phyloP scores from a whole-genome alignment of 1,140 invertebrate genomes.

The Pseudomyrmex flavicornis region DNA sequence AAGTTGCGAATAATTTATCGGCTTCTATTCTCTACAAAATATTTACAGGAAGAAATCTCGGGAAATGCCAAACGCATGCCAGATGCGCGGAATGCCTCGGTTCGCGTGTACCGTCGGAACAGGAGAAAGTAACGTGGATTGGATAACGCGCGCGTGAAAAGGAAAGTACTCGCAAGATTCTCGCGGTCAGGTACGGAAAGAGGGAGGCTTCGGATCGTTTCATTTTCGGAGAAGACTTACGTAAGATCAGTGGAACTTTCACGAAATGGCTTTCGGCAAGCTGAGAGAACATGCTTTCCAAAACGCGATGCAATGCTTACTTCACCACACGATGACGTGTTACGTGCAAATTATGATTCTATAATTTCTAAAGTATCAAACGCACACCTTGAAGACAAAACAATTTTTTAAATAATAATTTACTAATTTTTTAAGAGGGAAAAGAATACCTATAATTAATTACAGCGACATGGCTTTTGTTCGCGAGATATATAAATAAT shows the following conservation, averaged over 20 bases:
- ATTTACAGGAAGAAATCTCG: background rate
- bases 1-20: background rate
- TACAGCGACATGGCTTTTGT: too few species aligned
- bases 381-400: too few species aligned
- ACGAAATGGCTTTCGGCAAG: background rate
- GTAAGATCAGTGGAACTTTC: slow-evolving; percentile 67
- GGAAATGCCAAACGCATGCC: background rate
- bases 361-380: background rate
- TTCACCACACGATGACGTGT: background rate
- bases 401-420: too few species aligned
- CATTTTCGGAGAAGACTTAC: slow-evolving; percentile 72
- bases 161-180: slow-evolving; percentile 77
- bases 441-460: too few species aligned
- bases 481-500: too few species aligned
- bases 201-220: slow-evolving; percentile 27
- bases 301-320: slow-evolving; percentile 1
- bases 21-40: background rate
- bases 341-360: background rate
- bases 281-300: slow-evolving; percentile 14
- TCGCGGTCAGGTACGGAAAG: slow-evolving; percentile 29
- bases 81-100: background rate
- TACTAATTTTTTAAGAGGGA: too few species aligned
- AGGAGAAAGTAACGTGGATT: slow-evolving; percentile 79
- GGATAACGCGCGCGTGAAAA: slow-evolving; percentile 80
- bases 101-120: background rate